Percentiles rank a stretch among this genome's conserved stretches.
Conservation (phyloP, 2,113 vertebrate species). For the Siniperca knerii region DNA sequence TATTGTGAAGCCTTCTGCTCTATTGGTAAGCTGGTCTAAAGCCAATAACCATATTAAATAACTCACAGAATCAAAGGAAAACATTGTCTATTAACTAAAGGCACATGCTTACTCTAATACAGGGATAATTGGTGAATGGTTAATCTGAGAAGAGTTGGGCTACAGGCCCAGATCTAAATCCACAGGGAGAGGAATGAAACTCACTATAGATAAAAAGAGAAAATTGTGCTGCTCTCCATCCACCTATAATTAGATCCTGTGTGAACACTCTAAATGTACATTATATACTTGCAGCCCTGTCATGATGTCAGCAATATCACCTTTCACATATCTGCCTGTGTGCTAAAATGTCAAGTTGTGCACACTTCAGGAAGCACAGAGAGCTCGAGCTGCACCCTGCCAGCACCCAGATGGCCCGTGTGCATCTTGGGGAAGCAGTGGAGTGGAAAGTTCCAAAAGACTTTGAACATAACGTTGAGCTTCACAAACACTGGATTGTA, state of each 20-base stretch:
- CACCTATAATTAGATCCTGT: background rate
- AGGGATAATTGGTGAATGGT: background rate
- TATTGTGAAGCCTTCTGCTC: constrained; percentile 65
- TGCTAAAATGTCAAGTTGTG: constrained; percentile 36
- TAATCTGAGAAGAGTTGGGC: constrained; percentile 20
- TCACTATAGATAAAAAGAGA: background rate
- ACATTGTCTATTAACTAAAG: constrained; percentile 11
- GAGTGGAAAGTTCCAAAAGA: background rate
- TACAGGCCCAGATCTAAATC: constrained; percentile 11
- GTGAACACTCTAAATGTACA: background rate
- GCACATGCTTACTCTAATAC: constrained; percentile 22
- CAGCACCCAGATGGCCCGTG: background rate
- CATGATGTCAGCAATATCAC: constrained; percentile 26
- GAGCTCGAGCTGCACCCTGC: background rate
- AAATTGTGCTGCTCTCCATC: background rate
- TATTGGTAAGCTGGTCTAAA: background rate
- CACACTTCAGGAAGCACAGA: constrained; percentile 1
- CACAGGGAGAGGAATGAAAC: background rate
- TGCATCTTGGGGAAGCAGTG: background rate
- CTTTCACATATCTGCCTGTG: constrained; percentile 32
- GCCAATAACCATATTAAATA: constrained; percentile 6
- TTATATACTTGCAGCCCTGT: background rate
- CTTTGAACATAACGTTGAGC: background rate
- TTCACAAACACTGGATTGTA: background rate
- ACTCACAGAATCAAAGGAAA: constrained; percentile 23